Evolutionary conservation across 1,140 invertebrate genomes (phyloP), one percentile per base, ranked within the genome.

Genomic region (Atta cephalotes): DNA sequence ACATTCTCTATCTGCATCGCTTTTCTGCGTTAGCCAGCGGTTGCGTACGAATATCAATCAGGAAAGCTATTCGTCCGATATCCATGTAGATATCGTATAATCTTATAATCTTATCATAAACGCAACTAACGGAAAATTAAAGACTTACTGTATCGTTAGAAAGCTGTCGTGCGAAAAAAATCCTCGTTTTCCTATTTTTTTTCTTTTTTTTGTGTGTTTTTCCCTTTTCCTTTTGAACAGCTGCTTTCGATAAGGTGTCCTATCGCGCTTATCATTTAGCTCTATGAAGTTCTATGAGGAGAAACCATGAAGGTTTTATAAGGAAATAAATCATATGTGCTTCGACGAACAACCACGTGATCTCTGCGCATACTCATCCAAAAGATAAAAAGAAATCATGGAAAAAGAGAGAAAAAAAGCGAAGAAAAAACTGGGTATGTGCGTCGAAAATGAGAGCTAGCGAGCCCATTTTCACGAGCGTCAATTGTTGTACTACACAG

Each of bases 111-210:
- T 76, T 88, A 87, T 35, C 51, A 25, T 90, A 91, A 45, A 77
- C 68, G 74, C 68, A 89, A 87, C 80, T 86, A 90, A 87, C 88
- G 84, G 84, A 82, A 70, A 70, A 86, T 90, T 87, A 74, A 84
- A 72, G 76, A 77, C 88, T 87, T 87, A 90, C 35, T 77, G 53
- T 91, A 87, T 90, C 74, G 62, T 86, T 85, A 77, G 87, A 87
- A 92, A 93, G 80, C 88, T 91, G 86, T 90, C 74, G 68, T 60
- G 82, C 68, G 80, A 90, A 85, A 80, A 78, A 79, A 35, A 56
- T 25, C 16, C 45, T 91, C 88, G 91, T 90, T 88, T 87, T 76
- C 89, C 85, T 89, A 80, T 89, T 74, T 85, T 72, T 71, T 31
- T 60, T 66, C 82, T 39, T 51, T 63, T 70, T 63, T 25, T 72